Conservation (phyloP, 1,140 invertebrate genomes). For the Drosophila persimilis region DNA sequence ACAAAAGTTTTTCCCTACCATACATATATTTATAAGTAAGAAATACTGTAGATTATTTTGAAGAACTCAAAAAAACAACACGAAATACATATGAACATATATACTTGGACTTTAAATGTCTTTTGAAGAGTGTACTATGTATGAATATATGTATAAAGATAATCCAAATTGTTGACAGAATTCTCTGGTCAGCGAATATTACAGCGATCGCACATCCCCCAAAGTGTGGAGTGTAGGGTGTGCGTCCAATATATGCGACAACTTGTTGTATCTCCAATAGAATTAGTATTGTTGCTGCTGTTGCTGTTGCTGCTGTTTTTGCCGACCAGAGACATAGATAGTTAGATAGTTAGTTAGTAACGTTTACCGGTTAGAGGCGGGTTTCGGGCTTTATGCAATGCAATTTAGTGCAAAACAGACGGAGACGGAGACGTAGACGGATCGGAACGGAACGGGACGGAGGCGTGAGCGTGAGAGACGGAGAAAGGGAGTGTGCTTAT, state of each 20-base stretch:
- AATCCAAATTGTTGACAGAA: conserved; percentile 9
- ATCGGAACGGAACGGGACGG: background rate
- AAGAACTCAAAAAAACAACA: conserved; percentile 16
- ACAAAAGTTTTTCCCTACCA: conserved; percentile 22
- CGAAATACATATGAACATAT: background rate
- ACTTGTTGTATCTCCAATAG: conserved; percentile 25
- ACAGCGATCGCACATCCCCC: background rate
- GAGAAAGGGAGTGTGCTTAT: conserved; percentile 54
- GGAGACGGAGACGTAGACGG: background rate
- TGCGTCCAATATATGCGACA: conserved; percentile 7
- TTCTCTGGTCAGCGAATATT: background rate
- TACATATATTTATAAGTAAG: conserved; percentile 9
- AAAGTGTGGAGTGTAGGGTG: conserved; percentile 21
- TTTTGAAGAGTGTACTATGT: conserved; percentile 2
- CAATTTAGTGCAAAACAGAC: conserved; percentile 43
- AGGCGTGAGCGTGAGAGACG: conserved; percentile 2
- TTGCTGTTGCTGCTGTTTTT: conserved; percentile 14
- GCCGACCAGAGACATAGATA: conserved; percentile 32
- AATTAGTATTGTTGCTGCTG: conserved; percentile 30
- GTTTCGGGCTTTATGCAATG: conserved; percentile 43
- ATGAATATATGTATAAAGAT: too few species aligned
- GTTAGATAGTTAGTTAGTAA: conserved; percentile 33
- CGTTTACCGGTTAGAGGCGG: conserved; percentile 51
- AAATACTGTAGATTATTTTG: conserved; percentile 13
- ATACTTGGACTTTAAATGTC: conserved; percentile 26